Percentiles rank a stretch among this genome's conserved stretches.
These are phyloP conservation scores for Nephrotoma appendiculata DNA, from an alignment of 2,888 invertebrate genomes.

Conservation along the genomic window DNA sequence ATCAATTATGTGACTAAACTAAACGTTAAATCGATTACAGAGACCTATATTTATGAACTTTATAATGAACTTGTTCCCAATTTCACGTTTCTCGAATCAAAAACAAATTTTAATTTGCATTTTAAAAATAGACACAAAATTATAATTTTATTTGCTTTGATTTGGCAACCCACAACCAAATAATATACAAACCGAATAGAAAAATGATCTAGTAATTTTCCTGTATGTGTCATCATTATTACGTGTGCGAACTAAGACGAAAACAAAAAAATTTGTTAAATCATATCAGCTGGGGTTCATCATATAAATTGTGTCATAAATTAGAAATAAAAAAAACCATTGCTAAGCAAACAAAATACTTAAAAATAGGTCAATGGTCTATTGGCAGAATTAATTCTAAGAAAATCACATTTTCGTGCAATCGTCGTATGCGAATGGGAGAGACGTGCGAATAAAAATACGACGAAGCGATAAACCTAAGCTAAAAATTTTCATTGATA, in stretches of 20 bases:
- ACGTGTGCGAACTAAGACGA: neutral
- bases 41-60: neutral
- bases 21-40: neutral
- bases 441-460: neutral
- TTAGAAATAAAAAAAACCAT: neutral
- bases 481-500: neutral
- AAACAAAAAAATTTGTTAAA: neutral
- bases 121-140: neutral
- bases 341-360: neutral
- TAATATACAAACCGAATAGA: neutral
- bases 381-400: neutral
- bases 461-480: neutral
- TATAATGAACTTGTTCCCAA: neutral
- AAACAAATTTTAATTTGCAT: neutral
- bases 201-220: neutral
- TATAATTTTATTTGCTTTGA: neutral
- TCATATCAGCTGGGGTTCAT: neutral
- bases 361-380: neutral
- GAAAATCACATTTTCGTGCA: neutral
- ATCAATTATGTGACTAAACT: neutral
- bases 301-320: neutral
- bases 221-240: neutral
- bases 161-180: neutral
- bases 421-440: neutral
- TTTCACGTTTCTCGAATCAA: neutral